Evolutionary conservation across 2,113 vertebrate species (phyloP).

Genomic region (Prochilodus magdalenae): DNA sequence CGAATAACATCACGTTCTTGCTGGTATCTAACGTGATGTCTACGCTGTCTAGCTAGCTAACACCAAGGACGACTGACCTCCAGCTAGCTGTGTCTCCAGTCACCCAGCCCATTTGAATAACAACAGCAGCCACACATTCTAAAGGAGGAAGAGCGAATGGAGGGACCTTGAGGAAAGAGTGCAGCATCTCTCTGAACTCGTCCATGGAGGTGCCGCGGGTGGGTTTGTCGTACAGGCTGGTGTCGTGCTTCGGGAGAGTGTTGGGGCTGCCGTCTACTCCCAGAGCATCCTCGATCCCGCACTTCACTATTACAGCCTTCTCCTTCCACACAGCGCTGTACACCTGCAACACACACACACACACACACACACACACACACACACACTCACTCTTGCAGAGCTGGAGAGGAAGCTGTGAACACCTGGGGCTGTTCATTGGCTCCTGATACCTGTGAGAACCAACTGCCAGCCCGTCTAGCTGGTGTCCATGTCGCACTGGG

Average conservation of each 20-base stretch:
- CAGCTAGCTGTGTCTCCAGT: too few relatives aligned
- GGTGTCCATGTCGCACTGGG: too few relatives aligned
- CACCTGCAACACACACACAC: constrained; percentile 76
- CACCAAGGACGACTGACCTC: too few relatives aligned
- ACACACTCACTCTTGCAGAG: too few relatives aligned
- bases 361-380: too few relatives aligned
- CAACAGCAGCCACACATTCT: background rate
- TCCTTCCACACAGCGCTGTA: constrained; percentile 92
- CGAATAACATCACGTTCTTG: too few relatives aligned
- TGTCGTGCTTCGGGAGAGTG: constrained; percentile 72
- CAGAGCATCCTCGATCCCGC: constrained; percentile 81
- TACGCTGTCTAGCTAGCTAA: too few relatives aligned
- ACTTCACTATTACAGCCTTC: constrained; percentile 91
- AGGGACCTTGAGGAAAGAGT: constrained; percentile 89
- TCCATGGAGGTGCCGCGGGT: constrained; percentile 93
- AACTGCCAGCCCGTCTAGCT: too few relatives aligned
- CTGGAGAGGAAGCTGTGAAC: background rate
- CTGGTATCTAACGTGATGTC: too few relatives aligned
- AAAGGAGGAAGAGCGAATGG: background rate
- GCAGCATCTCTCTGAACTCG: constrained; percentile 95
- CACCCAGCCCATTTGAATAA: too few relatives aligned
- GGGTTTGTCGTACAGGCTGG: constrained; percentile 91
- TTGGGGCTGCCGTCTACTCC: constrained; percentile 72
- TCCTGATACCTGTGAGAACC: too few relatives aligned
- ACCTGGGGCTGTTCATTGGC: too few relatives aligned